Conservation (phyloP, 2,113 vertebrate genomes). For the Tragelaphus strepsiceros region DNA sequence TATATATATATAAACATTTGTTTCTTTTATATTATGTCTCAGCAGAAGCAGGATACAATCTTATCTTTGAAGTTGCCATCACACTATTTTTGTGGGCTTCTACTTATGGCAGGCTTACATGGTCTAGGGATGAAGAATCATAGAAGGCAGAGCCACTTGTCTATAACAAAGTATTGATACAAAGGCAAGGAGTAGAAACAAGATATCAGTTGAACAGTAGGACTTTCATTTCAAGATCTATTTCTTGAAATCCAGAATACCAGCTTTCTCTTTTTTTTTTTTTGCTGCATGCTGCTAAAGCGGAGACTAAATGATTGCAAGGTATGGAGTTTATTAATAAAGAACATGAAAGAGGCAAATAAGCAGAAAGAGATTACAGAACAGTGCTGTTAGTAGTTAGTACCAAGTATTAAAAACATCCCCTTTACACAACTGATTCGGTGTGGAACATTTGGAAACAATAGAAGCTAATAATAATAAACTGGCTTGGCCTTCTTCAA, state of each 20-base stretch:
- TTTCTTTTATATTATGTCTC: not conserved
- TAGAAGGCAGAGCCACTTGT: slow-evolving; percentile 1
- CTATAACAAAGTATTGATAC: not conserved
- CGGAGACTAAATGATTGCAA: slow-evolving; percentile 6
- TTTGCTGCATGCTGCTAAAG: not conserved
- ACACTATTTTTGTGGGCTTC: not conserved
- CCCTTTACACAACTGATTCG: not conserved
- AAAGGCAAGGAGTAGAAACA: not conserved
- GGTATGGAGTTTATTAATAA: slow-evolving; percentile 35
- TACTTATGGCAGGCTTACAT: slow-evolving; percentile 23
- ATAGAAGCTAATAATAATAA: not conserved
- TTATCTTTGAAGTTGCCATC: not conserved
- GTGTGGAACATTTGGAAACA: not conserved
- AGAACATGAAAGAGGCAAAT: not conserved
- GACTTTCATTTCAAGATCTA: not conserved
- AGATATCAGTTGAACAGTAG: not conserved
- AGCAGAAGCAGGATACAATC: not conserved
- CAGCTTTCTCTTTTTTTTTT: not conserved
- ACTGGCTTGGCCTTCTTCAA: not conserved
- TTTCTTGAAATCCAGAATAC: slow-evolving; percentile 27
- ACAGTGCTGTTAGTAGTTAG: not conserved
- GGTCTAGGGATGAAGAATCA: slow-evolving; percentile 14
- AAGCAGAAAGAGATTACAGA: not conserved
- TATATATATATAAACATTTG: not conserved
- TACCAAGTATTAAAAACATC: not conserved